A percentile compares a stretch with the other conserved stretches of the same genome.
Evolutionary conservation across 2,888 invertebrate species (phyloP).

Genomic region (Drosophila falleni): DNA sequence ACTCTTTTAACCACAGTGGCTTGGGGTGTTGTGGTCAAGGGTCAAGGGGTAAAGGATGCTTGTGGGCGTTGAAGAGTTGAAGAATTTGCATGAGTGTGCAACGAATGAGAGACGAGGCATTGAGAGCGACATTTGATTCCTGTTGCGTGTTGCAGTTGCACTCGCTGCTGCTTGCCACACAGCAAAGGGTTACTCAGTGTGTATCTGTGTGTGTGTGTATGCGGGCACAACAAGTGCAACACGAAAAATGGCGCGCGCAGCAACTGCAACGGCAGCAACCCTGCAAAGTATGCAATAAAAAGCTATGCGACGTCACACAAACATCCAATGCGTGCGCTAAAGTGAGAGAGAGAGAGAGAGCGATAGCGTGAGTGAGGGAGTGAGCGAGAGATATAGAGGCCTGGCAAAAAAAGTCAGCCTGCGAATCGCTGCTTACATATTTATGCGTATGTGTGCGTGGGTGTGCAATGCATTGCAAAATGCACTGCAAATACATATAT

Average conservation of each 20-base stretch:
- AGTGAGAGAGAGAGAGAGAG: neutral
- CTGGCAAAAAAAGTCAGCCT: constrained; percentile 8
- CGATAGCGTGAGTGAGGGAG: constrained; percentile 11
- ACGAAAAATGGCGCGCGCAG: constrained; percentile 77
- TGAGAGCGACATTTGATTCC: constrained; percentile 6
- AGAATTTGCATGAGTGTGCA: constrained; percentile 17
- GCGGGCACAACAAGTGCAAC: constrained; percentile 59
- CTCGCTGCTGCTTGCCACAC: neutral
- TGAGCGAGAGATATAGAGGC: constrained; percentile 6
- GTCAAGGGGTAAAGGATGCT: no score
- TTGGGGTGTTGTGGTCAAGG: no score
- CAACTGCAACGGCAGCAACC: constrained; percentile 62
- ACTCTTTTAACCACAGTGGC: no score
- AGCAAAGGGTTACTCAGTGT: constrained; percentile 29
- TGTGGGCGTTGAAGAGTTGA: constrained; percentile 13
- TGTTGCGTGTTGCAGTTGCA: constrained; percentile 14
- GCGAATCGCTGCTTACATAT: constrained; percentile 9
- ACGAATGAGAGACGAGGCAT: constrained; percentile 10
- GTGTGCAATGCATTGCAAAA: constrained; percentile 27
- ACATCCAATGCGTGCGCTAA: constrained; percentile 8
- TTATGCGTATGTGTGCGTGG: constrained; percentile 13
- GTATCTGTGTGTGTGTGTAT: neutral
- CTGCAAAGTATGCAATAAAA: constrained; percentile 64
- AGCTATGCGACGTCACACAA: constrained; percentile 6
- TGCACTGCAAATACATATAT: constrained; percentile 18